phyloP scores from a whole-genome alignment of 2,888 invertebrate genomes.

The Stenchaetothrips biformis region DNA sequence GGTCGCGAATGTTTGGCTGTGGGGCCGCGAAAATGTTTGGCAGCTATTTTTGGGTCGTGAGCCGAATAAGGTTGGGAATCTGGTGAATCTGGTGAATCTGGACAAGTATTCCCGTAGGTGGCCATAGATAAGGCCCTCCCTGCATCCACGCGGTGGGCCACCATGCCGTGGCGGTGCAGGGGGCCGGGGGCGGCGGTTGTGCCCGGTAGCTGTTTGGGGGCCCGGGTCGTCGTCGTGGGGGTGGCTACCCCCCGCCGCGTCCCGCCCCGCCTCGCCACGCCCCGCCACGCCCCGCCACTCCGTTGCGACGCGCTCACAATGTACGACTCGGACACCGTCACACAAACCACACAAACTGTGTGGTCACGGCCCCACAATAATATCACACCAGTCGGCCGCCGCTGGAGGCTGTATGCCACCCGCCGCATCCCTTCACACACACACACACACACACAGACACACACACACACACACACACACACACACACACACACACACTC shows the following conservation, averaged over 20 bases:
- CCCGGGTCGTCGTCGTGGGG: neutral
- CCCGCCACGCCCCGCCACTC: neutral
- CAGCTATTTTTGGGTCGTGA: too few relatives aligned
- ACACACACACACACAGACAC: too few relatives aligned
- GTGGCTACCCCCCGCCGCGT: neutral
- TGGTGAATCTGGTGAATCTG: too few relatives aligned
- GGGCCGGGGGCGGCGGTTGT: neutral
- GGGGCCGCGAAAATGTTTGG: too few relatives aligned
- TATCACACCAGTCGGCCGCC: slow-evolving; percentile 3
- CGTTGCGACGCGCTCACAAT: neutral
- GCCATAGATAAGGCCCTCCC: neutral
- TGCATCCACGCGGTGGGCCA: neutral
- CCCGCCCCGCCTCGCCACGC: neutral
- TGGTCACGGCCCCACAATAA: slow-evolving; percentile 21
- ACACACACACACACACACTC: too few relatives aligned
- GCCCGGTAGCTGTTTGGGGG: neutral
- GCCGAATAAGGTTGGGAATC: too few relatives aligned
- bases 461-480: too few relatives aligned
- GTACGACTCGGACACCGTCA: neutral
- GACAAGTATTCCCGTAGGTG: too few relatives aligned
- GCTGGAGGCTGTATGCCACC: neutral
- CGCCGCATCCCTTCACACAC: too few relatives aligned
- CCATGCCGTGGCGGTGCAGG: neutral
- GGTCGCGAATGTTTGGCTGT: too few relatives aligned
- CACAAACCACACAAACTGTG: slow-evolving; percentile 23